Conservation (phyloP, 2,113 vertebrate genomes). For the Thamnaconus septentrionalis region DNA sequence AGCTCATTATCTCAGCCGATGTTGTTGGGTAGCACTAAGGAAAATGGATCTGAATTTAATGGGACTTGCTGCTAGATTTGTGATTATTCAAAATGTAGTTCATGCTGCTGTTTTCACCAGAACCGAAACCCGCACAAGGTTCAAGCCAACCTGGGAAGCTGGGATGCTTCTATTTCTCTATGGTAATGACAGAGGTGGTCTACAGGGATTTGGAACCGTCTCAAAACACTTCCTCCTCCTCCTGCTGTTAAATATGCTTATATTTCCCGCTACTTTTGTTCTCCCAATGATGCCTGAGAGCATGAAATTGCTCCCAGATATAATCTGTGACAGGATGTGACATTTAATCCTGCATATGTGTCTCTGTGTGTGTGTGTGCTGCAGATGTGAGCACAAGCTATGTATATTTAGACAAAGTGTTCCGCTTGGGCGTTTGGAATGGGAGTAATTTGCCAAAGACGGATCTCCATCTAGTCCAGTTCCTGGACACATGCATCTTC, state of each 20-base stretch:
- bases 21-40: no score
- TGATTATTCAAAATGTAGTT: no score
- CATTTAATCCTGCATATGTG: constrained; percentile 43
- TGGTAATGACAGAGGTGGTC: no score
- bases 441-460: constrained; percentile 59
- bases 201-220: no score
- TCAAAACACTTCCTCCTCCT: not conserved
- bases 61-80: no score
- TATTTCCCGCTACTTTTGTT: constrained; percentile 48
- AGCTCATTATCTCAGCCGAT: no score
- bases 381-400: constrained; percentile 13
- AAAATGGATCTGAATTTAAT: no score
- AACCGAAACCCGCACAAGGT: no score
- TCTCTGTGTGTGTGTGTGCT: constrained; percentile 7
- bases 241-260: constrained; percentile 42
- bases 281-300: constrained; percentile 41
- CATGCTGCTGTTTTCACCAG: no score
- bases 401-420: constrained; percentile 52
- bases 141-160: no score
- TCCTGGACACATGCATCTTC: constrained; percentile 69
- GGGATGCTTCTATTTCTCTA: no score
- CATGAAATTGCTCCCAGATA: constrained; percentile 59
- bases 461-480: constrained; percentile 67
- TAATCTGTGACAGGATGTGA: constrained; percentile 56
- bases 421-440: constrained; percentile 31